These are phyloP conservation scores for Lacanobia wlatinum DNA, from an alignment of 2,888 invertebrate genomes.

Conservation along the genomic window DNA sequence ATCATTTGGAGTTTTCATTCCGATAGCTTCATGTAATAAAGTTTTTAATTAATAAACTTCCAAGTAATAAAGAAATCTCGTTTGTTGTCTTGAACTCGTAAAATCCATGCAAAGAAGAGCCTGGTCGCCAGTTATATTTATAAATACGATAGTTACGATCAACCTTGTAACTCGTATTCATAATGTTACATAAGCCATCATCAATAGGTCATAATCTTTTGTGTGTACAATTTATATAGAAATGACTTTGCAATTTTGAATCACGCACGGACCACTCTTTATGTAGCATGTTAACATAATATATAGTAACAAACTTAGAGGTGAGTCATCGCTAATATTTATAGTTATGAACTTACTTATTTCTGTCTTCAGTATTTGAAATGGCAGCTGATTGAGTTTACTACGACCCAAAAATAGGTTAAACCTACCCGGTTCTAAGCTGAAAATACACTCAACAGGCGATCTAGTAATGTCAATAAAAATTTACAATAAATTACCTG, in stretches of 20 bases:
- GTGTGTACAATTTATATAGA: not conserved
- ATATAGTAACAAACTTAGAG: slow-evolving; percentile 14
- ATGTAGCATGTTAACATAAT: not conserved
- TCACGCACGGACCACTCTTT: not conserved
- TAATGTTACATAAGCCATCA: not conserved
- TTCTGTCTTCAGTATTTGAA: not conserved
- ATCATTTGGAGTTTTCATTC: too few relatives aligned
- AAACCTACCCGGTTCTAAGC: too few relatives aligned
- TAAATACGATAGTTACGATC: not conserved
- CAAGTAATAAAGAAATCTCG: too few relatives aligned
- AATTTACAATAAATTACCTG: too few relatives aligned
- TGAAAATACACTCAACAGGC: too few relatives aligned
- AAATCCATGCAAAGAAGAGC: too few relatives aligned
- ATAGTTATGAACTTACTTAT: not conserved
- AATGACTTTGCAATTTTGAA: not conserved
- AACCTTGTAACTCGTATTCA: not conserved
- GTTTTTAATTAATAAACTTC: too few relatives aligned
- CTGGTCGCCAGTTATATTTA: not conserved
- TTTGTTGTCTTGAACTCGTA: too few relatives aligned
- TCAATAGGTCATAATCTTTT: not conserved
- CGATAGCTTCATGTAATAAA: too few relatives aligned
- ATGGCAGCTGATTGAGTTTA: not conserved
- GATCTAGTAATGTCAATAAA: too few relatives aligned
- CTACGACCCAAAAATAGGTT: too few relatives aligned
- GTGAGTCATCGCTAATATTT: slow-evolving; percentile 3